Conservation (phyloP, 2,797 vertebrate genomes). For the Smutsia gigantea region DNA sequence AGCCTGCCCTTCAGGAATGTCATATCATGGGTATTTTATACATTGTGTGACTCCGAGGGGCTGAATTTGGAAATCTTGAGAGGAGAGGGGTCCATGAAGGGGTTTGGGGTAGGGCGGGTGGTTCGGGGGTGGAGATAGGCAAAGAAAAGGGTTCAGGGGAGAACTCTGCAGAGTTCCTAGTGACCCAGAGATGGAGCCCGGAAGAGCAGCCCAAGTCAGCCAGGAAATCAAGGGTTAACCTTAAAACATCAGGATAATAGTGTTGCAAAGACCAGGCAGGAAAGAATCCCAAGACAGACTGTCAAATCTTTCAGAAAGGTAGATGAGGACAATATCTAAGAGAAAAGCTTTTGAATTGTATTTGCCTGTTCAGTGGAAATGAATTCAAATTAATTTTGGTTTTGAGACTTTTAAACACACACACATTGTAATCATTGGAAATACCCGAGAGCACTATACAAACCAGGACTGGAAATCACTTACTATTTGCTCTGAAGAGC, state of each 20-base stretch:
- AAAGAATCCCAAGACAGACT: not conserved
- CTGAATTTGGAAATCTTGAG: not conserved
- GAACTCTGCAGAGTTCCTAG: not conserved
- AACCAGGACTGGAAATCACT: slow-evolving; percentile 58
- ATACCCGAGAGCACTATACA: slow-evolving; percentile 48
- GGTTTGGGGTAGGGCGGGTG: not conserved
- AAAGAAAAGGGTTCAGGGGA: not conserved
- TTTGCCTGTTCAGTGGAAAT: slow-evolving; percentile 29
- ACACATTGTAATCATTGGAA: slow-evolving; percentile 54
- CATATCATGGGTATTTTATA: not conserved
- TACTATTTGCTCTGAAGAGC: not conserved
- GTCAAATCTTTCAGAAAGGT: not conserved
- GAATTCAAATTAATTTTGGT: slow-evolving; percentile 62
- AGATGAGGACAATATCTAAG: not conserved
- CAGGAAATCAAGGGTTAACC: not conserved
- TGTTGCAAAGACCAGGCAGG: not conserved
- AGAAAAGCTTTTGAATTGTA: not conserved
- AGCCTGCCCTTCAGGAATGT: not conserved
- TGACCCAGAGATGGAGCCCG: not conserved
- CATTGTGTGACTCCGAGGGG: not conserved
- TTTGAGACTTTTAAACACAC: slow-evolving; percentile 60
- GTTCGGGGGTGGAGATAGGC: too few species aligned
- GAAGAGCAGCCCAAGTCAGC: not conserved
- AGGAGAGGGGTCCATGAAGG: not conserved
- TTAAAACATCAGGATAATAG: not conserved